Conservation (phyloP, 2,113 vertebrate species). For the cat (Felis catus) region DNA sequence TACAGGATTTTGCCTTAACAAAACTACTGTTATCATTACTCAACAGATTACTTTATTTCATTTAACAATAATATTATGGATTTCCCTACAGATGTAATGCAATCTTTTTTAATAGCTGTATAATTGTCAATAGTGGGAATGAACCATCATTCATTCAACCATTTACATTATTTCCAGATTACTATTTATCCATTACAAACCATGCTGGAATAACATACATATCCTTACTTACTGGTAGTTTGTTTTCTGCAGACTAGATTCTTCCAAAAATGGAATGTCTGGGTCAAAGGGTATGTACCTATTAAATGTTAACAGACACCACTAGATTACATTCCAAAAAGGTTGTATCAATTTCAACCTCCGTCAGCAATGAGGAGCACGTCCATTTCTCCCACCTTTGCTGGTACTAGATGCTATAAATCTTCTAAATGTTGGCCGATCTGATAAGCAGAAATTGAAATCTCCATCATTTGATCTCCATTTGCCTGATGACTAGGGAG, state of each 20-base stretch:
- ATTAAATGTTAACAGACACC: slow-evolving; percentile 38
- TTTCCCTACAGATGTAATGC: neutral
- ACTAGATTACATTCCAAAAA: slow-evolving; percentile 6
- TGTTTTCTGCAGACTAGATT: neutral
- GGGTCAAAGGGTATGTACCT: neutral
- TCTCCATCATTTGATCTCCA: neutral
- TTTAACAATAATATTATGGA: neutral
- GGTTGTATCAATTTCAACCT: neutral
- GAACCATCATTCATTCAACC: slow-evolving; percentile 8
- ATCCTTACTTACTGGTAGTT: neutral
- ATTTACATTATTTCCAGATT: neutral
- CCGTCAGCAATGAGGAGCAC: neutral
- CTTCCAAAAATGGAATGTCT: neutral
- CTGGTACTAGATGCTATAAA: neutral
- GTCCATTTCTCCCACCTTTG: neutral
- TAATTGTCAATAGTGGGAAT: neutral
- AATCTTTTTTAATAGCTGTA: neutral
- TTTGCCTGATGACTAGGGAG: neutral
- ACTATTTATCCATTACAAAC: slow-evolving; percentile 4
- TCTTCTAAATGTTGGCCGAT: neutral
- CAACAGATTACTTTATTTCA: neutral
- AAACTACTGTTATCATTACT: neutral
- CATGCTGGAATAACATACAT: neutral
- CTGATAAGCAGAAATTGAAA: slow-evolving; percentile 30
- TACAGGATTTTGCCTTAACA: neutral